phyloP scores from a whole-genome alignment of 2,113 vertebrate genomes.

The Bambusicola thoracicus region DNA sequence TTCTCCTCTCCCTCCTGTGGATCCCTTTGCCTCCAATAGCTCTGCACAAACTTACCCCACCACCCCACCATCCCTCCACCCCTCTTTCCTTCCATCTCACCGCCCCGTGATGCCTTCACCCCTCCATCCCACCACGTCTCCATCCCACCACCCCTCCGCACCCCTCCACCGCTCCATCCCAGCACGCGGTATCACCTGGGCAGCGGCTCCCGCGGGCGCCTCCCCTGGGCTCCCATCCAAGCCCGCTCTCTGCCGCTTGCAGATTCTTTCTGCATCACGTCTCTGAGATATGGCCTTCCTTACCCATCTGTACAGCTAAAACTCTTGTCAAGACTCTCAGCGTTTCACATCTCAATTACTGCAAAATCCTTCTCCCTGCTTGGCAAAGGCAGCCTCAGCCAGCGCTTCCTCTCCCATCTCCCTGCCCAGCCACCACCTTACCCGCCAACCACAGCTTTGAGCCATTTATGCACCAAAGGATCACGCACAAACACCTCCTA shows the following conservation, averaged over 20 bases:
- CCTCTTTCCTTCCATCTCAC: neutral
- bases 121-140: neutral
- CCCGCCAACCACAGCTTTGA: conserved; percentile 65
- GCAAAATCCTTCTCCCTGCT: conserved; percentile 71
- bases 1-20: neutral
- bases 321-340: conserved; percentile 74
- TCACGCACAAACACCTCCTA: conserved; percentile 56
- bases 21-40: neutral
- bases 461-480: conserved; percentile 58
- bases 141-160: rapidly evolving
- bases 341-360: conserved; percentile 75
- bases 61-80: neutral
- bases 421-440: conserved; percentile 58
- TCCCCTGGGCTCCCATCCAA: conserved; percentile 64
- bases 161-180: neutral
- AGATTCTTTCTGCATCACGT: conserved; percentile 71
- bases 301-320: conserved; percentile 76
- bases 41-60: neutral
- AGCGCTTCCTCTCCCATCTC: conserved; percentile 61
- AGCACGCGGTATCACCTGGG: conserved; percentile 33
- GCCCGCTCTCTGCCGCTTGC: conserved; percentile 48
- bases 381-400: conserved; percentile 68
- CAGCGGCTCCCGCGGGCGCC: conserved; percentile 53
- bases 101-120: neutral
- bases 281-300: conserved; percentile 72